Evolutionary conservation across 2,113 vertebrate species (phyloP), one percentile per base, ranked within the genome.

Genomic region (Sorex araneus): DNA sequence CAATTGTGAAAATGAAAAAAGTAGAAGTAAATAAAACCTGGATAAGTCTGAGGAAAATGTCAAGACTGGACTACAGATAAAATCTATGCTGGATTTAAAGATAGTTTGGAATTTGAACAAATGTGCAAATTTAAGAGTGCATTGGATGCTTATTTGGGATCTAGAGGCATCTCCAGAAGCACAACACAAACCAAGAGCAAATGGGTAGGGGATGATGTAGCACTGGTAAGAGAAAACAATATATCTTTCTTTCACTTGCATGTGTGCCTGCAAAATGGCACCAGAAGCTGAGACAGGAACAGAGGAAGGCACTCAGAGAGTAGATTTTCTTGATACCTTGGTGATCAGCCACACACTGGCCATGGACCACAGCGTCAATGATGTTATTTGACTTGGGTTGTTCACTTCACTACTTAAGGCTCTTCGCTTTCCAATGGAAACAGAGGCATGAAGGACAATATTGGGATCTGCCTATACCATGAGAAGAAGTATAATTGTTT

Each of bases 271-370:
- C 25, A 23, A 19, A 25, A 71, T 4, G 30, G 11, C 16, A 40
- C 11, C 0, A 0, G 57, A 16, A 25, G 32, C 70, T n/a, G 16
- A 1, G 9, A 27, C 28, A 27, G 70, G 0, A 0, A 84, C 13
- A 36, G 3, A 0, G 15, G 4, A 60, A 75, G 50, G 36, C 63
- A 77, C 32, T 85, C 19, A 15, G 57, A 3, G 12, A 69, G 6
- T 15, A 78, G 86, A 76, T 23, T 1, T 10, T 92, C 4, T n/a
- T 27, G 43, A 32, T 94, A 97, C 95, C 95, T 96, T 98, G 23
- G 95, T 95, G 84, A 97, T 90, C 21, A 96, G 81, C 96, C 96
- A 96, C 40, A 95, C 27, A 1, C 96, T 94, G 91, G 94, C 94
- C 85, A 88, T 87, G 82, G 96, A 86, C 92, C 94, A 96, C 10